Conservation (phyloP, 2,113 vertebrate genomes). For the Nettapus auritus region DNA sequence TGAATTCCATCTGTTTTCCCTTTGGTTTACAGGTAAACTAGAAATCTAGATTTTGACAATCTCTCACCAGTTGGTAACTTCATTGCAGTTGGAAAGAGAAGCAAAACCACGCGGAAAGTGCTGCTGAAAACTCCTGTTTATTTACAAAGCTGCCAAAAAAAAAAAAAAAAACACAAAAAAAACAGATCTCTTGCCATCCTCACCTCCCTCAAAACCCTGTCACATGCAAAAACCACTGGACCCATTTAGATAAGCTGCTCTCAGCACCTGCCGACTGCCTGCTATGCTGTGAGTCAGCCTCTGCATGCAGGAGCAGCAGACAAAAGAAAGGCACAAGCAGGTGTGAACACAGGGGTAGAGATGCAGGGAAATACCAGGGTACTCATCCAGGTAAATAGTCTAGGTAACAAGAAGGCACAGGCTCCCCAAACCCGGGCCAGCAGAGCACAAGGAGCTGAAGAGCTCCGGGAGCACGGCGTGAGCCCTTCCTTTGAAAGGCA, state of each 20-base stretch:
- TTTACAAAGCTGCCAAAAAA: neutral
- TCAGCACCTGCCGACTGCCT: neutral
- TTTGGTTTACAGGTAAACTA: neutral
- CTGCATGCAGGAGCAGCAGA: neutral
- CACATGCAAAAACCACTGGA: neutral
- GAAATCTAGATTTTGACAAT: neutral
- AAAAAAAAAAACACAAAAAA: too few relatives aligned
- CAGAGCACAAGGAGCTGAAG: neutral
- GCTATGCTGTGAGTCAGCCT: neutral
- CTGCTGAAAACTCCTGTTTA: neutral
- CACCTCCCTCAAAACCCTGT: neutral
- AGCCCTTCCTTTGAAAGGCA: accelerated
- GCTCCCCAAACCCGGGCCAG: neutral
- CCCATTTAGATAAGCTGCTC: neutral
- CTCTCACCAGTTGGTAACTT: neutral
- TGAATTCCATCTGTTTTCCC: neutral
- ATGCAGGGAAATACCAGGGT: neutral
- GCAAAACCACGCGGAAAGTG: neutral
- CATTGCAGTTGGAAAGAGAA: neutral
- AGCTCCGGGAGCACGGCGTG: neutral
- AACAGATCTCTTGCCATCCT: neutral
- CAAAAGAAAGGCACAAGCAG: constrained; percentile 1
- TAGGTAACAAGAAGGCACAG: neutral
- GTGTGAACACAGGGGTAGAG: neutral
- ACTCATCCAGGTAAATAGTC: neutral